phyloP scores from a whole-genome alignment of 2,888 invertebrate species.

The Meiosimyza decipiens region DNA sequence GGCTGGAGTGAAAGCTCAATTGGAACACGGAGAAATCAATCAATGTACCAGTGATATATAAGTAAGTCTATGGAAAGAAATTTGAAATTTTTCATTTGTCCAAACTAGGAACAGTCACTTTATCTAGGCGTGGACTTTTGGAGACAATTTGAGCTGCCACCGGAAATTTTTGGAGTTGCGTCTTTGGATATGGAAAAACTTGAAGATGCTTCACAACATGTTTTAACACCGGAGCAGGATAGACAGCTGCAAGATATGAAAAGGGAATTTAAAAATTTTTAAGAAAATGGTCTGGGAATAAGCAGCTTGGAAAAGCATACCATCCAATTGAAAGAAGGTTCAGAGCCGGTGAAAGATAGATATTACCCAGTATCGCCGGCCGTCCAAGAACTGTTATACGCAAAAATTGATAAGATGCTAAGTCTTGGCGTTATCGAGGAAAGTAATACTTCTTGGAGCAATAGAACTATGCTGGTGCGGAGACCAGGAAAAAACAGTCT shows the following conservation, averaged over 20 bases:
- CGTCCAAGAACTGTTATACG: too few species aligned
- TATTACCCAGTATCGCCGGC: too few species aligned
- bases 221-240: not conserved
- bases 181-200: too few species aligned
- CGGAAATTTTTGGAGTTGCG: constrained; percentile 3
- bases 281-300: too few species aligned
- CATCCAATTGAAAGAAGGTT: too few species aligned
- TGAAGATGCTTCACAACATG: not conserved
- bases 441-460: constrained; percentile 47
- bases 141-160: constrained; percentile 28
- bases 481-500: not conserved
- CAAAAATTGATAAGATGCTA: too few species aligned
- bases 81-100: constrained; percentile 24
- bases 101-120: constrained; percentile 21
- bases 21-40: too few species aligned
- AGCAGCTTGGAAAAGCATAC: too few species aligned
- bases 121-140: constrained; percentile 39
- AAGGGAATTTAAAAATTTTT: too few species aligned
- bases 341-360: too few species aligned
- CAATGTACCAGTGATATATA: too few species aligned
- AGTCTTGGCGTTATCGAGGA: constrained; percentile 44
- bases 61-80: not conserved
- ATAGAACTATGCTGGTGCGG: constrained; percentile 33
- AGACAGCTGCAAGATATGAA: not conserved
- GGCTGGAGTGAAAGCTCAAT: not conserved